Percentiles rank a stretch among this genome's conserved stretches.
phyloP scores from a whole-genome alignment of 2,113 vertebrate species.

The Sceloporus tristichus region DNA sequence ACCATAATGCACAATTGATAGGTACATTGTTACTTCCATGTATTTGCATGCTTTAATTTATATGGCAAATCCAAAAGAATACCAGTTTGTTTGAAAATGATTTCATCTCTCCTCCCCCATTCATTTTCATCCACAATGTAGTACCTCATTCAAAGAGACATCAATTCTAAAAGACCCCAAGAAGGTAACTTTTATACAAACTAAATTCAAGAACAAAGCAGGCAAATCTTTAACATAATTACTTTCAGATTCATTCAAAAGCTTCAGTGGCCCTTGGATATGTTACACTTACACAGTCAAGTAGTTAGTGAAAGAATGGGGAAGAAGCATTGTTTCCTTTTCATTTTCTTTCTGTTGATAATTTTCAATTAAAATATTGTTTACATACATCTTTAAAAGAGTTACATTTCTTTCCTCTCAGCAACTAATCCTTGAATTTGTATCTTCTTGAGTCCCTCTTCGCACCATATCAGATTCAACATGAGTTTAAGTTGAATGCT shows the following conservation, averaged over 20 bases:
- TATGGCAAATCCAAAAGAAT: conserved; percentile 33
- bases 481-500: conserved; percentile 48
- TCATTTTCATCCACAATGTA: neutral
- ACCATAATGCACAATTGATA: conserved; percentile 23
- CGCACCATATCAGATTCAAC: neutral
- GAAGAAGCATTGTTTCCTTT: neutral
- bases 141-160: neutral
- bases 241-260: conserved; percentile 50
- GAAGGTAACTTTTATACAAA: conserved; percentile 16
- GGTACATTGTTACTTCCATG: conserved; percentile 15
- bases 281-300: conserved; percentile 45
- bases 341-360: neutral
- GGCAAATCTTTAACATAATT: conserved; percentile 18
- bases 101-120: neutral
- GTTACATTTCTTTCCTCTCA: neutral
- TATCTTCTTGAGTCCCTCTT: neutral
- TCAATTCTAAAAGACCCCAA: neutral
- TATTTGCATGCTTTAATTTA: conserved; percentile 32
- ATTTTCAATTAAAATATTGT: neutral
- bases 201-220: conserved; percentile 15
- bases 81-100: conserved; percentile 19
- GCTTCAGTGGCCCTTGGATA: conserved; percentile 24
- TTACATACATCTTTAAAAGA: neutral
- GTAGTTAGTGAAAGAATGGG: conserved; percentile 22
- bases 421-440: neutral